Evolutionary conservation across 2,113 vertebrate genomes (phyloP).

Genomic region (Cyprinodon brontotheroides): DNA sequence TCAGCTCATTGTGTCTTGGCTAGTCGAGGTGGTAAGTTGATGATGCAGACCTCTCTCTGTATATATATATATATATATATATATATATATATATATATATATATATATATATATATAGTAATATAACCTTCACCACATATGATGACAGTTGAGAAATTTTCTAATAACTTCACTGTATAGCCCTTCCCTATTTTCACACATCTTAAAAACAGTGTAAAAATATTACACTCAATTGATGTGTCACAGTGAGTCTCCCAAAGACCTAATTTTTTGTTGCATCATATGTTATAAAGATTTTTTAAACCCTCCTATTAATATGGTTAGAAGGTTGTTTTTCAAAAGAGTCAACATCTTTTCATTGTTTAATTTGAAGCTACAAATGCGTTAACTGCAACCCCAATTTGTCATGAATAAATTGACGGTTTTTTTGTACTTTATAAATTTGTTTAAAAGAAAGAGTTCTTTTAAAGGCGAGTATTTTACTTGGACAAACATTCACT

Average conservation of each 20-base stretch:
- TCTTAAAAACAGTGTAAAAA: neutral
- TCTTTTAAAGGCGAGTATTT: no score
- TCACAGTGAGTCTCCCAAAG: neutral
- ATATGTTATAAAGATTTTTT: neutral
- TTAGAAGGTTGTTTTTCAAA: neutral
- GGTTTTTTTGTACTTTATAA: no score
- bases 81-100: no score
- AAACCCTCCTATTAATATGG: neutral
- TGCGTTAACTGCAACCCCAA: no score
- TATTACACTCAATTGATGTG: neutral
- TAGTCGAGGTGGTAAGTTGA: constrained; percentile 38
- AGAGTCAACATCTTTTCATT: constrained; percentile 5
- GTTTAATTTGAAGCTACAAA: constrained; percentile 19
- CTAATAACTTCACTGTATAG: neutral
- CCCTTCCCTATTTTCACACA: neutral
- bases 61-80: neutral
- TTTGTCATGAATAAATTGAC: no score
- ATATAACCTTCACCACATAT: constrained; percentile 50
- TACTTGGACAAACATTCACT: no score
- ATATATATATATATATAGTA: constrained; percentile 9
- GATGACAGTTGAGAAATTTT: constrained; percentile 38
- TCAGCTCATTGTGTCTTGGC: constrained; percentile 8
- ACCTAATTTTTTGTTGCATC: neutral
- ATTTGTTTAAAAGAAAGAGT: no score
- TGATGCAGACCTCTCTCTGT: constrained; percentile 20